Evolutionary conservation across 2,888 invertebrate species (phyloP).

Genomic region (Ferrisia virgata): DNA sequence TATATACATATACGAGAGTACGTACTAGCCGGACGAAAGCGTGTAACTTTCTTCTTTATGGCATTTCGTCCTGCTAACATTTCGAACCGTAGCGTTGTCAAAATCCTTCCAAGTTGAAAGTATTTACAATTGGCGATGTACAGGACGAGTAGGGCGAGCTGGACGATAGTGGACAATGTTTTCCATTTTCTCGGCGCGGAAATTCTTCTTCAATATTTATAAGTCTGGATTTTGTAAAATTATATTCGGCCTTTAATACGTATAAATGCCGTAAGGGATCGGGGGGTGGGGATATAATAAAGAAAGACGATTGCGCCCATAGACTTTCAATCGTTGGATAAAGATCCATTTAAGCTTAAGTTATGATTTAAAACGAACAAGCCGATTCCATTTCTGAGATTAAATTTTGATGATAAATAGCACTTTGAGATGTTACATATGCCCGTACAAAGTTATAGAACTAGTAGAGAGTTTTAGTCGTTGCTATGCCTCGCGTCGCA

Average conservation of each 20-base stretch:
- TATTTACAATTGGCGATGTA: neutral
- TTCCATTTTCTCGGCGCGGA: neutral
- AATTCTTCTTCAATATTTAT: constrained; percentile 40
- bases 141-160: no score
- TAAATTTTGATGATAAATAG: constrained; percentile 49
- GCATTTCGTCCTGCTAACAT: neutral
- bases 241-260: constrained; percentile 33
- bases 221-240: constrained; percentile 29
- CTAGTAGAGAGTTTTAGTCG: neutral
- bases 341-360: constrained; percentile 44
- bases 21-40: neutral
- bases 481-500: neutral
- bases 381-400: constrained; percentile 49
- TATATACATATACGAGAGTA: no score
- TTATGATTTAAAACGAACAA: constrained; percentile 47
- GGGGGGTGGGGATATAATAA: neutral
- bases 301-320: constrained; percentile 39
- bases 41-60: neutral
- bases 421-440: constrained; percentile 48
- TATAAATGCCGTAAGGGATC: neutral
- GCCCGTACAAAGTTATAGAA: constrained; percentile 46
- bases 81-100: neutral
- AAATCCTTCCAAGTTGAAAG: neutral
- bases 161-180: neutral
- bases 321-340: constrained; percentile 43